phyloP scores from a whole-genome alignment of 1,140 invertebrate genomes.

The Neuroterus valhalla region DNA sequence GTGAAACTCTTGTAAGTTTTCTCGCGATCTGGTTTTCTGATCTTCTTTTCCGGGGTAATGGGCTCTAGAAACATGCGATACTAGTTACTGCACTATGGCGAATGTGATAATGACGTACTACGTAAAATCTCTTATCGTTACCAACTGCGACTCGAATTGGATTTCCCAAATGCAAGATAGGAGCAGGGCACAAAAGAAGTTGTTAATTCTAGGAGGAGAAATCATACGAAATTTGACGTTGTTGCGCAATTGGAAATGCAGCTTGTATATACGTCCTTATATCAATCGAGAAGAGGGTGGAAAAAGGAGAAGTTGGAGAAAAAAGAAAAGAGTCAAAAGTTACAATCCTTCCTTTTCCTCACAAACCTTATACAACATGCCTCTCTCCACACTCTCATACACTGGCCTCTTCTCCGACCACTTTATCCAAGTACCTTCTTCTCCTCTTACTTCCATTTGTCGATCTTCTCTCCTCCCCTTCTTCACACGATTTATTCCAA shows the following conservation, averaged over 20 bases:
- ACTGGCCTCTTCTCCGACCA: too few species aligned
- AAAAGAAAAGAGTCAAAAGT: too few species aligned
- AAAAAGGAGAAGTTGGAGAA: too few species aligned
- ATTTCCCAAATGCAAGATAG: slow-evolving; percentile 12
- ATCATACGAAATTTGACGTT: neutral
- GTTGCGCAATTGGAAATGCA: neutral
- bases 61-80: slow-evolving; percentile 37
- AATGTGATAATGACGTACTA: slow-evolving; percentile 25
- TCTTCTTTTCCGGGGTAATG: slow-evolving; percentile 49
- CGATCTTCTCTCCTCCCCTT: too few species aligned
- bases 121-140: slow-evolving; percentile 28
- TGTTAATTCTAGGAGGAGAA: neutral
- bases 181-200: neutral
- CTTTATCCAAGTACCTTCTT: too few species aligned
- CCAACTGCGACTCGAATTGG: neutral
- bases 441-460: too few species aligned
- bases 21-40: slow-evolving; percentile 47
- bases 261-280: neutral
- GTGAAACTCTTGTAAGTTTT: slow-evolving; percentile 44
- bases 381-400: too few species aligned
- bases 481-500: too few species aligned
- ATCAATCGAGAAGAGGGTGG: too few species aligned
- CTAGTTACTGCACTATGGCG: slow-evolving; percentile 8
- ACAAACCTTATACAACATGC: too few species aligned
- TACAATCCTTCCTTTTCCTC: too few species aligned